Base-by-base conservation (phyloP, 37 sponge, comb jelly and placozoan species). In the Diacarnus erythraeanus region DNA sequence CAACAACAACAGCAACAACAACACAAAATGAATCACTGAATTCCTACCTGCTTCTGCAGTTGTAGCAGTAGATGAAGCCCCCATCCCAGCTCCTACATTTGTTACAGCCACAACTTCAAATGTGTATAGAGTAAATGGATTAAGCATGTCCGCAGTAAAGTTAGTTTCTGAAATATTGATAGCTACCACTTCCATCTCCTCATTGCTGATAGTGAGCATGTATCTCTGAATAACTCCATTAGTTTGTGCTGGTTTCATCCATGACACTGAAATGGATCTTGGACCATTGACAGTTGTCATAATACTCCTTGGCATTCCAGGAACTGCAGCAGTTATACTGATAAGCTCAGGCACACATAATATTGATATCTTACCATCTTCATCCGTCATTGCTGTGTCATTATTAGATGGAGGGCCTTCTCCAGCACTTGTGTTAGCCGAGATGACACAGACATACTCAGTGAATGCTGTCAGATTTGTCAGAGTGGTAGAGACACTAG, bases 21-120 rank as follows among this genome's bases (percentile, higher is more conserved):
- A 47, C 51, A 47, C 6, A 6, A 47, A 12, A 6, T 47, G 51
- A 47, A 47, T 47, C 51, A 47, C 51, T 47, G 10, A 47, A 6
- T 47, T 77, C 51, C 51, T 36, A 75, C 75, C 58, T 6, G 12
- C 75, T 37, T 75, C 59, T 9, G 54, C 59, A n/a, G 75, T 75
- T 57, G 18, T 57, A 41, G 42, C 75, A 10, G 34, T 75, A 1
- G 72, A 39, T 15, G 56, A 1, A 41, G 47, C 35, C 26, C 75
- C 72, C 26, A 20, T 33, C 18, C 57, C 58, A 47, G 74, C 67
- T 23, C 23, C 38, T 17, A 12, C 57, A 69, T 30, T 47, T 23
- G 87, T 86, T 18, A n/a, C 59, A 66, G 87, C 87, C 40, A 34
- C 59, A 30, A 79, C 87, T 44, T 38, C 25, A 36, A 79, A 39